Conservation (phyloP, 2,797 vertebrate genomes). For the Falco peregrinus region DNA sequence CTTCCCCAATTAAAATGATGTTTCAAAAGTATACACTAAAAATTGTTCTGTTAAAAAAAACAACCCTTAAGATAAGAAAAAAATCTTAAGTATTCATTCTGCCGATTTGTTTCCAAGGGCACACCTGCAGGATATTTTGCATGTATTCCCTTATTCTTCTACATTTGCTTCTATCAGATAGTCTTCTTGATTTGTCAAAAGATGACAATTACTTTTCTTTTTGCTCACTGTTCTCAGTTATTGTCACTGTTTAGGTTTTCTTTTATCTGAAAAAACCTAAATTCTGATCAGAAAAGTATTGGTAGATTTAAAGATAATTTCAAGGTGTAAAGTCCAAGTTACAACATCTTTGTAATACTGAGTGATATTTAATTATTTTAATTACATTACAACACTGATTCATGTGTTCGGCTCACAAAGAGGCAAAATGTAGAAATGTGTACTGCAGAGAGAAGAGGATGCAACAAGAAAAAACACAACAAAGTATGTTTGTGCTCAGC, state of each 20-base stretch:
- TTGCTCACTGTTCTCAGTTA: background rate
- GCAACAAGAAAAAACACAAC: background rate
- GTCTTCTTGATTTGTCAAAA: background rate
- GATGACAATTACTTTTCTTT: background rate
- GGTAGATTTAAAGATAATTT: background rate
- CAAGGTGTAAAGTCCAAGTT: background rate
- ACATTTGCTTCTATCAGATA: background rate
- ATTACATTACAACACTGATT: background rate
- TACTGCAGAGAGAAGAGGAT: background rate
- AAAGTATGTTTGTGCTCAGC: background rate
- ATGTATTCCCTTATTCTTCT: background rate
- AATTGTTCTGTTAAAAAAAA: background rate
- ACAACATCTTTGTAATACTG: background rate
- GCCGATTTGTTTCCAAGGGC: background rate
- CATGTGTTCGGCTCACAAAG: fast-evolving
- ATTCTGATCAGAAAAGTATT: background rate
- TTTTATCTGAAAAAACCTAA: background rate
- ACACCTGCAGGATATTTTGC: background rate
- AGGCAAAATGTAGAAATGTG: background rate
- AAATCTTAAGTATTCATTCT: background rate
- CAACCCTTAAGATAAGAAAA: background rate
- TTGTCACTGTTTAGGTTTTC: background rate
- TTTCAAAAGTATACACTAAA: background rate
- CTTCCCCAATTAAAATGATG: background rate
- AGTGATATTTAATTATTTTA: background rate